phyloP scores from a whole-genome alignment of 2,797 vertebrate species.

The Coreius guichenoti region DNA sequence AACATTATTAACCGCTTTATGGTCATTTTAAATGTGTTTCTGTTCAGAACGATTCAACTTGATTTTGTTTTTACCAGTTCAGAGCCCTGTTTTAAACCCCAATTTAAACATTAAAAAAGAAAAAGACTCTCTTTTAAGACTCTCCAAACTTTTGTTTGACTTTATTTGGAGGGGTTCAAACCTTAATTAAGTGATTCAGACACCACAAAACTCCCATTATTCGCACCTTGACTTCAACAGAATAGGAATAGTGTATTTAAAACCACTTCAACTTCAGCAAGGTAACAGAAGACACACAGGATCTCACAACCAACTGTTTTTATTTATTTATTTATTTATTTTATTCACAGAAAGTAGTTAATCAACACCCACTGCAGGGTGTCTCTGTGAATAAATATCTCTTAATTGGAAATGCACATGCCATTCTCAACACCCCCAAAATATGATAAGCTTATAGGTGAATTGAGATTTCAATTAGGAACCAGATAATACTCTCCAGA shows the following conservation, averaged over 20 bases:
- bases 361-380: constrained; percentile 63
- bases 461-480: constrained; percentile 69
- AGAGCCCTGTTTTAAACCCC: not conserved
- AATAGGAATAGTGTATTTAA: not conserved
- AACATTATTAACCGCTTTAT: not conserved
- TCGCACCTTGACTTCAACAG: not conserved
- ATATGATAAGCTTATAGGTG: constrained; percentile 66
- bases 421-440: constrained; percentile 57
- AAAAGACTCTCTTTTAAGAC: not conserved
- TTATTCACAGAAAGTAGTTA: constrained; percentile 56
- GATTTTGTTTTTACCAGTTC: not conserved
- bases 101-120: not conserved
- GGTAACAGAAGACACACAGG: not conserved
- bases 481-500: constrained; percentile 67
- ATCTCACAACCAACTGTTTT: not conserved
- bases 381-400: constrained; percentile 70
- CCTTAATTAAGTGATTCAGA: not conserved
- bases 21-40: not conserved
- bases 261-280: constrained; percentile 7
- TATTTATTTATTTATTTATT: not conserved
- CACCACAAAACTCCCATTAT: not conserved
- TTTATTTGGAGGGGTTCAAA: not conserved
- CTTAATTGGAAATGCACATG: constrained; percentile 64
- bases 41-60: not conserved
- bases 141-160: not conserved